These are phyloP conservation scores for Allacma fusca DNA, from an alignment of 2,888 invertebrate genomes.

Conservation along the genomic window DNA sequence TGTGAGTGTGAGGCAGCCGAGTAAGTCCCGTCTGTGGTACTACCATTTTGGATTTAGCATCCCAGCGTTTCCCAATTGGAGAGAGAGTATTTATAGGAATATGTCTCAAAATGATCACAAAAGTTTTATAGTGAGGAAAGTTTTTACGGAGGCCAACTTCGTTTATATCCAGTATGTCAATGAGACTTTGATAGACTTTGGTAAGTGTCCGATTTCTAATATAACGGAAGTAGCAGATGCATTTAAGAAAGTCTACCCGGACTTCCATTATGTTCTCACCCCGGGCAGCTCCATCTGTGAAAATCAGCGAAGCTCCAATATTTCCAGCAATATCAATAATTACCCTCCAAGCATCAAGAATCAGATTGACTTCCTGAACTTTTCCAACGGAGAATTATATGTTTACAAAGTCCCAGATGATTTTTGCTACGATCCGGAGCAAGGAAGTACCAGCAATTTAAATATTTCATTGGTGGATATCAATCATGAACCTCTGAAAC, in stretches of 20 bases:
- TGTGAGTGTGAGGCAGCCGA: slow-evolving; percentile 48
- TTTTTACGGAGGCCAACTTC: slow-evolving; percentile 33
- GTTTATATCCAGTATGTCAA: slow-evolving; percentile 49
- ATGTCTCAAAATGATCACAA: slow-evolving; percentile 22
- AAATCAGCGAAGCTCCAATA: slow-evolving; percentile 62
- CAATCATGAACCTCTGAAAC: slow-evolving; percentile 74
- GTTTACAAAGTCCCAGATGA: slow-evolving; percentile 75
- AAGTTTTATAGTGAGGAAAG: slow-evolving; percentile 47
- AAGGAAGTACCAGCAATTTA: slow-evolving; percentile 77
- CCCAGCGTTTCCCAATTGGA: slow-evolving; percentile 40
- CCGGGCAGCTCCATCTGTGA: slow-evolving; percentile 18
- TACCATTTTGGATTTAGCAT: slow-evolving; percentile 50
- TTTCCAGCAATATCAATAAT: slow-evolving; percentile 70
- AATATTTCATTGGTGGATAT: slow-evolving; percentile 77
- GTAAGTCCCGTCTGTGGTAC: slow-evolving; percentile 49
- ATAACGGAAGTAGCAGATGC: slow-evolving; percentile 16
- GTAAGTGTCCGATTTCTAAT: slow-evolving; percentile 31
- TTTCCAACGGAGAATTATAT: slow-evolving; percentile 81
- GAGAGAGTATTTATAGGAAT: slow-evolving; percentile 27
- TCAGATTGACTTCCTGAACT: slow-evolving; percentile 84
- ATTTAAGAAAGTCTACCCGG: slow-evolving; percentile 33
- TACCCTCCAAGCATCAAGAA: slow-evolving; percentile 81
- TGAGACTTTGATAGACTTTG: slow-evolving; percentile 46
- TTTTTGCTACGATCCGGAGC: slow-evolving; percentile 89
- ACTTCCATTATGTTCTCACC: slow-evolving; percentile 32